Base-by-base conservation (phyloP, 2,797 vertebrate species). In the Falco cherrug region DNA sequence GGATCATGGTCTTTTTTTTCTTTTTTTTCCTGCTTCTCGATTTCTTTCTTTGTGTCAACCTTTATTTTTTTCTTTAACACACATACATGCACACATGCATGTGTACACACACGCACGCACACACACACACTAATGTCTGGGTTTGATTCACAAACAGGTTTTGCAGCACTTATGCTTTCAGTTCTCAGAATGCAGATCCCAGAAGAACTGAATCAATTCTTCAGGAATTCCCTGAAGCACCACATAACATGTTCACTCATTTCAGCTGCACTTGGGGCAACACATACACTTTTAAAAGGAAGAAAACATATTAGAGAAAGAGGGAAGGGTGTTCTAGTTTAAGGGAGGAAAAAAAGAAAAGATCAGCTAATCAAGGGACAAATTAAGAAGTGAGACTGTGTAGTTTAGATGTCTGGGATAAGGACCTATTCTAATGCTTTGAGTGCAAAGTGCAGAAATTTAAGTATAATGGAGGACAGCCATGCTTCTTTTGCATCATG, bases 141-240 rank as follows among this genome's bases (percentile, higher is more conserved):
- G 56, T 97, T 96, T 97, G 79, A 92, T 90, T 97, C 95, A 93
- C 95, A 96, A 96, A 94, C 87, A 96, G 96, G 81, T 93, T 95
- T 70, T 61, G 74, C 77, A 69, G 43, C 90, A 86, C 93, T 97
- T 93, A 73, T 5, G 45, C 76, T 92, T 78, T 94, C 70, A 70
- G 90, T 95, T 80, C 95, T 97, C 86, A 82, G 95, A 95, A 96
- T 78, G 80, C 82, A 91, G 82, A 96, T 95, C 96, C 95, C 91
- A 75, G 84, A 76, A 91, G 96, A 94, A 83, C 60, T 86, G 89
- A 96, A 78, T 87, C 95, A 93, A 96, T 97, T 96, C 95, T 90
- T 96, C 57, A 76, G 95, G 92, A 94, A 90, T 92, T 96, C 96
- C 96, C 91, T 71, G 24, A 91, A 84, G 96, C 54, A 94, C 79